Conservation (phyloP, 2,888 invertebrate species). For the Lasioglossum malachurum region DNA sequence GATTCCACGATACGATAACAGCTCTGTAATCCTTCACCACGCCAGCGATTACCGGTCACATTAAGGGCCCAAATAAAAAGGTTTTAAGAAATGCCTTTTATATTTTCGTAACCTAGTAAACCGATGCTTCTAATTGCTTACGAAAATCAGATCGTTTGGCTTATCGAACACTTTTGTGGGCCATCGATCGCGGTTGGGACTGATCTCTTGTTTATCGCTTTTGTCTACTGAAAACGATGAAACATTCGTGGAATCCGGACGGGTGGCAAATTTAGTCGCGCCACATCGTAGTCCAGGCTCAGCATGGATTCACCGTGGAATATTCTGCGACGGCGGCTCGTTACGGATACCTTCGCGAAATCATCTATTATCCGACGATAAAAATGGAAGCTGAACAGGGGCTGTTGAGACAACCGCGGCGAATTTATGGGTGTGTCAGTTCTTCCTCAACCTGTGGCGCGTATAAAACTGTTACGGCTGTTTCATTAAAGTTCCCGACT, state of each 20-base stretch:
- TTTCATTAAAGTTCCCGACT: not conserved
- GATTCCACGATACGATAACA: constrained; percentile 52
- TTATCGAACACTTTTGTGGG: too few relatives aligned
- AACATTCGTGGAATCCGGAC: too few relatives aligned
- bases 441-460: not conserved
- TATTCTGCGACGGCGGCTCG: not conserved
- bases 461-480: constrained; percentile 23
- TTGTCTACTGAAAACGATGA: too few relatives aligned
- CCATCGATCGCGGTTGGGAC: too few relatives aligned
- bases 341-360: constrained; percentile 20
- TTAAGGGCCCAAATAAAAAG: too few relatives aligned
- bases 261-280: not conserved
- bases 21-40: constrained; percentile 46
- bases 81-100: too few relatives aligned
- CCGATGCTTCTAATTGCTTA: too few relatives aligned
- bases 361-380: constrained; percentile 20
- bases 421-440: constrained; percentile 17
- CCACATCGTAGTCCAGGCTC: constrained; percentile 20
- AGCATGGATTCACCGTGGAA: constrained; percentile 27
- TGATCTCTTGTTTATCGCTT: too few relatives aligned
- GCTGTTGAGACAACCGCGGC: not conserved
- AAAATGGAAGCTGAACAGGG: not conserved
- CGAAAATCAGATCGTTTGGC: too few relatives aligned
- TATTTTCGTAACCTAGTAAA: too few relatives aligned
- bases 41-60: constrained; percentile 37